Base-by-base conservation (phyloP, 2,113 vertebrate species). In the Gymnogyps californianus region DNA sequence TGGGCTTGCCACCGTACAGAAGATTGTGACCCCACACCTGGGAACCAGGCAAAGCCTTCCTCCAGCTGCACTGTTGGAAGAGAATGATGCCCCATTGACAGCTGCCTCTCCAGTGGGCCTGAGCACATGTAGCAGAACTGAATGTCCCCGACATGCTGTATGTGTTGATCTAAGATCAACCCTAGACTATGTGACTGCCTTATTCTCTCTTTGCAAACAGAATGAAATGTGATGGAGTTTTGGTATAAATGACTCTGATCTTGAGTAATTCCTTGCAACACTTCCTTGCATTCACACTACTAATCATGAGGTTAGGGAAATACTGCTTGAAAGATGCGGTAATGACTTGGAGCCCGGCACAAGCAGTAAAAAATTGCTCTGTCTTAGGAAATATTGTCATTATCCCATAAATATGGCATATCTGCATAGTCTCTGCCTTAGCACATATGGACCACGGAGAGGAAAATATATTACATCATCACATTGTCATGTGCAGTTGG, bases 291-390 rank as follows among this genome's bases (percentile, higher is more conserved):
- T 52, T 72, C 25, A 61, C 34, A 40, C 89, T 84, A 78, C 71
- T 87, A 93, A 96, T 93, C 75, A 93, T 88, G 87, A 88, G 93
- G 62, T 91, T 95, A 90, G 64, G 38, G 55, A 89, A 90, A 80
- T 83, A 54, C 36, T 90, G 19, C 82, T 86, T 71, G 32, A 90
- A 80, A 87, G 52, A 93, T 92, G 86, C 1, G 0, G 94, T 93
- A 95, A 95, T 84, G 62, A 80, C 40, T 85, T 93, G 87, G 75
- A 96, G 46, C 5, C 11, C 59, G 89, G 21, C 25, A 58, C 8
- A 83, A 85, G 78, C 81, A 89, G 62, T 65, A 93, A 96, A 88
- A 89, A 42, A 64, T n/a, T 40, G 12, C 12, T 65, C 22, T 42
- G 32, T 61, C 92, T 91, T 77, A 72, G 72, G 54, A 93, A 95